Conservation (phyloP, 2,797 vertebrate genomes). For the Sylvilagus floridanus region DNA sequence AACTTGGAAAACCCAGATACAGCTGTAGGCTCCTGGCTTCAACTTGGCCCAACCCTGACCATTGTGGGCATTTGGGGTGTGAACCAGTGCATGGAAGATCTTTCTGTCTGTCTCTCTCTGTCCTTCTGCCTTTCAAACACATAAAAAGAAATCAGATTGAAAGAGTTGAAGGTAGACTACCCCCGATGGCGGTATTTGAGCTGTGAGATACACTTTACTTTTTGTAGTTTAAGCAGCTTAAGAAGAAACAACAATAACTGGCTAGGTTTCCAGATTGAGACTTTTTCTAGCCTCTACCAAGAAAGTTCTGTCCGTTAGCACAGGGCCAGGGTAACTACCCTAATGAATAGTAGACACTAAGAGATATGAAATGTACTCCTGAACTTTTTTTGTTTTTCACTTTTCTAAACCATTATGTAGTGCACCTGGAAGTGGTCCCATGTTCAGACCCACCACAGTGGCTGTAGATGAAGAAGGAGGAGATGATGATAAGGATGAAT, state of each 20-base stretch:
- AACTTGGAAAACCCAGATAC: no score
- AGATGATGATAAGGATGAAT: constrained; percentile 88
- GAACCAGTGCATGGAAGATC: no score
- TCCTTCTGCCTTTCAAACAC: no score
- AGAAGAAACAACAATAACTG: background rate
- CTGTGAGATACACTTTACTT: background rate
- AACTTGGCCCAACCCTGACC: no score
- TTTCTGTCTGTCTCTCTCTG: no score
- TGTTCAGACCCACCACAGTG: constrained; percentile 98
- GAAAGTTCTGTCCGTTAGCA: background rate
- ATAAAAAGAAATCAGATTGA: background rate
- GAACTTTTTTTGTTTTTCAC: constrained; percentile 49
- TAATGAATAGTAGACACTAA: background rate
- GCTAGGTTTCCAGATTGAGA: background rate
- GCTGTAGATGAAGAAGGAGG: constrained; percentile 94
- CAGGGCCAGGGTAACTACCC: background rate
- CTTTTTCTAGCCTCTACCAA: background rate
- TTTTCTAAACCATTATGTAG: constrained; percentile 86
- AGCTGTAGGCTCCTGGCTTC: no score
- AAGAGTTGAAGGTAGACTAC: background rate
- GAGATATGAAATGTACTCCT: constrained; percentile 24
- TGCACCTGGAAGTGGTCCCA: constrained; percentile 97
- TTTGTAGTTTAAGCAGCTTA: background rate
- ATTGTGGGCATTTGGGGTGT: no score
- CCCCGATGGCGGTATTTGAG: background rate